Base-by-base conservation (phyloP, 2,797 vertebrate species). In the Tapera naevia region DNA sequence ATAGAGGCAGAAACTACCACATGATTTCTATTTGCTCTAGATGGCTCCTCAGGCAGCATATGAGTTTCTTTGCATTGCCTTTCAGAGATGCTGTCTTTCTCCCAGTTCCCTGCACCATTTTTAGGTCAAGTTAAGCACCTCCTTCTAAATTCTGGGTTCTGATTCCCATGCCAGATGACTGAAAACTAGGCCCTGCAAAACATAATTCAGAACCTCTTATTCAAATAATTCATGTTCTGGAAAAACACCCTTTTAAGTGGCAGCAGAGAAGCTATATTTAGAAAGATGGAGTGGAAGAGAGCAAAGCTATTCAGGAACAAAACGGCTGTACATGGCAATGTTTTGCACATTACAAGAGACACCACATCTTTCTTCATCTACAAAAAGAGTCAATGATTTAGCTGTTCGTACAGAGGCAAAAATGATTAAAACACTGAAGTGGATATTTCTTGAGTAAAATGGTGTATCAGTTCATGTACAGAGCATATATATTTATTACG, bases 401-500 rank as follows among this genome's bases (percentile, higher is more conserved):
- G 56, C 21, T 75, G 33, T 60, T 93, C 60, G 58, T 70, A 50
- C 62, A 70, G 25, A 80, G 54, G 51, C 10, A 76, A 93, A 91
- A 86, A 62, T 41, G 0, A 88, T 85, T 80, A 72, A 70, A 87
- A 74, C 28, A 66, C 4, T 81, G 54, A 89, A 71, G n/a, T 28
- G 33, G 24, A 51, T 21, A 21, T 41, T 88, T 83, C 56, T 70
- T 89, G 66, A 87, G 78, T 66, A 51, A 91, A 96, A 58, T 74
- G 80, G 95, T 95, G 86, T 75, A 95, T 89, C 66, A 62, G 65
- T 71, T 43, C 56, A 80, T 14, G 5, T 65, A 91, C 89, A 91
- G 30, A 96, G 16, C 60, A 43, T 58, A 92, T 87, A 81, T 54
- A 94, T 89, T 92, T 96, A 81, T 91, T 91, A 89, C 16, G 28